phyloP scores from a whole-genome alignment of 92 coral and sea anemone genomes.

The Plumapathes pennacea region DNA sequence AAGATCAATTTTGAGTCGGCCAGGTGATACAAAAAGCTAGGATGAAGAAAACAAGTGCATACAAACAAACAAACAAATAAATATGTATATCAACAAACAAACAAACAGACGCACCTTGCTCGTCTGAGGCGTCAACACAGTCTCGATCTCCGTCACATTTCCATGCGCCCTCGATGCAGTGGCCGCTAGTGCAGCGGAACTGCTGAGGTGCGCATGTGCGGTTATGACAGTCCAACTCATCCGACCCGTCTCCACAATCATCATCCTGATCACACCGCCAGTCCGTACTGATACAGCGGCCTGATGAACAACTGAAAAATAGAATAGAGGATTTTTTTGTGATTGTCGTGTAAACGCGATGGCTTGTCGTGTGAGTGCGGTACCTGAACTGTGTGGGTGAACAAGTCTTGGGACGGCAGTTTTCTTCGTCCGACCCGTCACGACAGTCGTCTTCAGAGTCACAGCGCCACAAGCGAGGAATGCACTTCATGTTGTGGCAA shows the following conservation, averaged over 20 bases:
- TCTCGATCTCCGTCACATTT: slow-evolving; percentile 83
- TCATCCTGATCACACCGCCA: slow-evolving; percentile 53
- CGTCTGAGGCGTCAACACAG: slow-evolving; percentile 88
- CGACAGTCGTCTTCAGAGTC: slow-evolving; percentile 68
- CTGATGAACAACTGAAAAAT: slow-evolving; percentile 45
- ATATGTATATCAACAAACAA: too few species aligned
- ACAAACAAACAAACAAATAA: too few species aligned
- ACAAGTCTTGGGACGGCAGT: slow-evolving; percentile 56
- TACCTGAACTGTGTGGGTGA: slow-evolving; percentile 46
- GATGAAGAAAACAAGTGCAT: too few species aligned
- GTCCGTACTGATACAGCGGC: slow-evolving; percentile 51
- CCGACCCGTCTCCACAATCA: slow-evolving; percentile 55
- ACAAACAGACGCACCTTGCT: slow-evolving; percentile 47
- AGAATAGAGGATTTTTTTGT: background rate
- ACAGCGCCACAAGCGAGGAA: slow-evolving; percentile 61
- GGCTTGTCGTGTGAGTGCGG: background rate
- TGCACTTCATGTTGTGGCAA: slow-evolving; percentile 54
- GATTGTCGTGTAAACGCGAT: background rate
- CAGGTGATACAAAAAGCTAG: too few species aligned
- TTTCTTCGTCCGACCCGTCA: slow-evolving; percentile 83
- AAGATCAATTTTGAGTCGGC: background rate
- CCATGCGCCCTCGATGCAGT: slow-evolving; percentile 73
- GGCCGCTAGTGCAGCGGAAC: slow-evolving; percentile 51
- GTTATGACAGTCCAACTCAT: slow-evolving; percentile 38
- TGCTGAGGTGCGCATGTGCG: slow-evolving; percentile 32